Percentiles rank a stretch among this genome's conserved stretches.
Conservation (phyloP, 2,797 vertebrate species). For the Pipistrellus kuhlii region DNA sequence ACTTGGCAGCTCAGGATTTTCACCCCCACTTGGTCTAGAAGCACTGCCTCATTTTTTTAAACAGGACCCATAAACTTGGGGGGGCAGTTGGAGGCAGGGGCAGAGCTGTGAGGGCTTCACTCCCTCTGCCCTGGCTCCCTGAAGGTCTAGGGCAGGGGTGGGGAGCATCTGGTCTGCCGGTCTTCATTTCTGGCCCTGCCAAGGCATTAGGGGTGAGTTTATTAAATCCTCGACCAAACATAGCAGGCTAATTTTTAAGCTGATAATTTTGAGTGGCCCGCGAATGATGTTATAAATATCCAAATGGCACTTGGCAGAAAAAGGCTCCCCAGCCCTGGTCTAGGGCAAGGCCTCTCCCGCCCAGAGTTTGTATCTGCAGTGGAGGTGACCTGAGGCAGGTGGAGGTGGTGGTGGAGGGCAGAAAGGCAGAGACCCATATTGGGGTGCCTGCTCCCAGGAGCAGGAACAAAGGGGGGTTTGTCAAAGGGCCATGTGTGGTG, state of each 20-base stretch:
- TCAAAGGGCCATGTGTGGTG: background rate
- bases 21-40: conserved; percentile 19
- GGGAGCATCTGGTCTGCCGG: too few species aligned
- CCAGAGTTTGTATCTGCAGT: background rate
- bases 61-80: background rate
- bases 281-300: too few species aligned
- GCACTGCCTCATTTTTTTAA: background rate
- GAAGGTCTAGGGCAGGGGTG: background rate
- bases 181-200: too few species aligned
- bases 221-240: too few species aligned
- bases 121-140: background rate
- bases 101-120: background rate
- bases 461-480: background rate
- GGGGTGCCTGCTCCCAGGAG: background rate
- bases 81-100: too few species aligned
- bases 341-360: background rate
- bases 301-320: too few species aligned
- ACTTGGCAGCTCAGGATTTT: background rate
- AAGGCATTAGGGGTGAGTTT: too few species aligned
- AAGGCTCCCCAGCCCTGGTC: too few species aligned
- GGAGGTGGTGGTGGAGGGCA: background rate
- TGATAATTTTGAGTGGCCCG: too few species aligned
- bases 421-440: background rate
- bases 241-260: too few species aligned
- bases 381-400: background rate